Evolutionary conservation across 2,113 vertebrate genomes (phyloP).

Genomic region (Oreotrochilus melanogaster): DNA sequence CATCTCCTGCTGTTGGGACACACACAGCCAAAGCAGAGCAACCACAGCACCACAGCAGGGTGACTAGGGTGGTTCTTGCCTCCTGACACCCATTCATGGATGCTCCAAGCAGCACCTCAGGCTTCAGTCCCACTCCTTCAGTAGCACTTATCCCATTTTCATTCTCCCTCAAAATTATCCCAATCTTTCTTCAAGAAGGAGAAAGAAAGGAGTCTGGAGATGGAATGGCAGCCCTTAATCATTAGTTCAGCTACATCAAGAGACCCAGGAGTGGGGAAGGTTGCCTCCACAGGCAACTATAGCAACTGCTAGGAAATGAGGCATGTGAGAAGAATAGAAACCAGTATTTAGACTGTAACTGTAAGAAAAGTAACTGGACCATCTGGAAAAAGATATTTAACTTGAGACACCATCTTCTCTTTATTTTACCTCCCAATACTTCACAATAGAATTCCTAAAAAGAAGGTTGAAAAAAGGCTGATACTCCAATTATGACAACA

Average conservation of each 20-base stretch:
- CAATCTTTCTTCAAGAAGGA: neutral
- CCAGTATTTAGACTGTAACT: neutral
- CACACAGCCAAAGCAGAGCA: fast-evolving
- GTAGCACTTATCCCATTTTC: neutral
- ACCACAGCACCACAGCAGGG: fast-evolving
- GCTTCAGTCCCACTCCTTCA: neutral
- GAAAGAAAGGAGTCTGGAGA: neutral
- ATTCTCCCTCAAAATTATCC: neutral
- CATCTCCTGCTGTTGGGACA: neutral
- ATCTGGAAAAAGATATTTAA: neutral
- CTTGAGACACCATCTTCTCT: neutral
- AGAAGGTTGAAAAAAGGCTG: neutral
- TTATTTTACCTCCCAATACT: neutral
- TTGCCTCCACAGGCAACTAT: neutral
- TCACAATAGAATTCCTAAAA: neutral
- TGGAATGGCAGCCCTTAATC: neutral
- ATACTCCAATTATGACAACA: neutral
- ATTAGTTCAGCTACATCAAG: neutral
- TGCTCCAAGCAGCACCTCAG: neutral
- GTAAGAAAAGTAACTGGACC: neutral
- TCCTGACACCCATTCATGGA: neutral
- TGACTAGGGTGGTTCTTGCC: neutral
- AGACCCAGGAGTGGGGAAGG: neutral
- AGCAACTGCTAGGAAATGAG: neutral
- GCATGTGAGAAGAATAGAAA: neutral